A percentile compares a stretch with the other conserved stretches of the same genome.
Conservation (phyloP, 2,797 vertebrate species). For the Brachyrhaphis roseni region DNA sequence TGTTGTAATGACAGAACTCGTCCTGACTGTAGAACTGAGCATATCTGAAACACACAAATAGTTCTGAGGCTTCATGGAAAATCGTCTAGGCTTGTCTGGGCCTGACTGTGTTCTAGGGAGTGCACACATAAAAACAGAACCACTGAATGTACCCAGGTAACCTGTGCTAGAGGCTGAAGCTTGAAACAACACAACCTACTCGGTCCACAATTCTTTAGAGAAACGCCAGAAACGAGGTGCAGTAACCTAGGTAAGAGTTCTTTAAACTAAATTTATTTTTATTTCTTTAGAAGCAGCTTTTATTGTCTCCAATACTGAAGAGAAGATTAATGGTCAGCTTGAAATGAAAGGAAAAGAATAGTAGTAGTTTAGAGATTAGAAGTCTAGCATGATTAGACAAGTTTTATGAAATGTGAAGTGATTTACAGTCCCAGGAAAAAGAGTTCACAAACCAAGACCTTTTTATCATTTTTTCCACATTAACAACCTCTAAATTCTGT, state of each 20-base stretch:
- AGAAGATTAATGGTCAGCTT: background rate
- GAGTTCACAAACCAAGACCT: background rate
- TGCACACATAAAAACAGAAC: conserved; percentile 3
- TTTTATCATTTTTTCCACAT: background rate
- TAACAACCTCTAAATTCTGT: background rate
- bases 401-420: conserved; percentile 14
- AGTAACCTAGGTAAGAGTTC: conserved; percentile 34
- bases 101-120: conserved; percentile 1
- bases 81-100: background rate
- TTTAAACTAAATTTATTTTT: background rate
- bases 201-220: conserved; percentile 23
- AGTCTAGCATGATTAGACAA: background rate
- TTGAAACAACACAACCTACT: conserved; percentile 42
- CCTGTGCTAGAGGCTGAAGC: conserved; percentile 46
- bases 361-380: background rate
- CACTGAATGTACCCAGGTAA: conserved; percentile 9
- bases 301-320: background rate
- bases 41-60: conserved; percentile 78
- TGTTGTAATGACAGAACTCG: conserved; percentile 97
- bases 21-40: conserved; percentile 90
- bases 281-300: background rate
- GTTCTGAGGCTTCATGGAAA: background rate
- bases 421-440: conserved; percentile 4
- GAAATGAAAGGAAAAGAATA: background rate
- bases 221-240: background rate